These are phyloP conservation scores for Epicauta chinensis DNA, from an alignment of 1,140 invertebrate species.

Conservation along the genomic window DNA sequence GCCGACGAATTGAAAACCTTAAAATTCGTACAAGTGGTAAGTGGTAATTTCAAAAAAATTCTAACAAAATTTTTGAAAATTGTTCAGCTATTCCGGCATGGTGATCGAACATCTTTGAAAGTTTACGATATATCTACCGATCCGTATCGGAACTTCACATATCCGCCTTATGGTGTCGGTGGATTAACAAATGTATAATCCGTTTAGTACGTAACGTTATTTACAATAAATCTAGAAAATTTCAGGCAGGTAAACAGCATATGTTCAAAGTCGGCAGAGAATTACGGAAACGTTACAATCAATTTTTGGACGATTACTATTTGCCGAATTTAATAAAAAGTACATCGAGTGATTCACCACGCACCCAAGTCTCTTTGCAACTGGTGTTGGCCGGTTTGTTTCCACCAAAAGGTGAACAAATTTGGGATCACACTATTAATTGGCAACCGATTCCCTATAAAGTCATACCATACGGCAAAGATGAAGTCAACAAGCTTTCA, in stretches of 20 bases:
- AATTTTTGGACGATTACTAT: slow-evolving; percentile 55
- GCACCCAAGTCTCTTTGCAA: slow-evolving; percentile 56
- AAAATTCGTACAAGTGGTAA: too few relatives aligned
- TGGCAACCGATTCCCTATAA: slow-evolving; percentile 85
- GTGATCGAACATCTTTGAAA: slow-evolving; percentile 65
- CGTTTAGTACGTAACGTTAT: background rate
- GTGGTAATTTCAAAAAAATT: too few relatives aligned
- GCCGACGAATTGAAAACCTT: too few relatives aligned
- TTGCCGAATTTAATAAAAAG: slow-evolving; percentile 39
- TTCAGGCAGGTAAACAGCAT: slow-evolving; percentile 31
- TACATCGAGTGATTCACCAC: slow-evolving; percentile 41
- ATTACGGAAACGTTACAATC: slow-evolving; percentile 53
- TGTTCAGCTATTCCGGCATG: slow-evolving; percentile 73
- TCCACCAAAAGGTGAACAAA: slow-evolving; percentile 61
- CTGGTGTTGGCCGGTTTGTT: slow-evolving; percentile 77
- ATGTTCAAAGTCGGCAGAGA: slow-evolving; percentile 57
- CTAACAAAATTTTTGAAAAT: slow-evolving; percentile 43
- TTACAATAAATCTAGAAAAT: slow-evolving; percentile 1
- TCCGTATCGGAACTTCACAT: slow-evolving; percentile 50
- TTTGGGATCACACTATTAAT: slow-evolving; percentile 61
- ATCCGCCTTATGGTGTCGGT: slow-evolving; percentile 62
- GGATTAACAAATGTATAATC: slow-evolving; percentile 63
- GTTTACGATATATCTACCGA: slow-evolving; percentile 55
- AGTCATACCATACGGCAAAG: slow-evolving; percentile 20
- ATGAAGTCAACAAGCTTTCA: too few relatives aligned